Evolutionary conservation across 2,888 invertebrate species (phyloP).

Genomic region (Liposcelis brunnea): DNA sequence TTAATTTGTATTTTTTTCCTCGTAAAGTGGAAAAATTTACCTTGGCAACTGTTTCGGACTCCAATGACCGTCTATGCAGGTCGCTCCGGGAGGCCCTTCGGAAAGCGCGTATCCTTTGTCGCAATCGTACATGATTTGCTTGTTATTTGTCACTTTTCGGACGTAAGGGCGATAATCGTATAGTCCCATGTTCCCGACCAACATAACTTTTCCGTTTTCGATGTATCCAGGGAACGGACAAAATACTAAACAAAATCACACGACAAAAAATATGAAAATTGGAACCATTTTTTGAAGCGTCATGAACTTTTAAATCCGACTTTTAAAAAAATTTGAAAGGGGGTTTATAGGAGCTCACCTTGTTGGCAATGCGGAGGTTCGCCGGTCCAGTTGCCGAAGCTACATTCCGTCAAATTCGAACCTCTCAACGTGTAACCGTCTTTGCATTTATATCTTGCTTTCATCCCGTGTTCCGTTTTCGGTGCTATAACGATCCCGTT

Average conservation of each 20-base stretch:
- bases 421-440: conserved; percentile 75
- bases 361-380: conserved; percentile 72
- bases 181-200: conserved; percentile 89
- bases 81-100: conserved; percentile 82
- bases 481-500: conserved; percentile 95
- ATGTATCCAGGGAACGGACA: conserved; percentile 87
- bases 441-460: conserved; percentile 81
- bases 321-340: too few species aligned
- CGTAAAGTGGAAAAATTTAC: conserved; percentile 24
- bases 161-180: conserved; percentile 93
- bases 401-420: conserved; percentile 65
- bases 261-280: background rate
- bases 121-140: conserved; percentile 92
- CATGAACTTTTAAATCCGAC: too few species aligned
- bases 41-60: conserved; percentile 73
- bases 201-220: conserved; percentile 71
- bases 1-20: too few species aligned
- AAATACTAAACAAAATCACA: conserved; percentile 39
- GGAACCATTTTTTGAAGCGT: too few species aligned
- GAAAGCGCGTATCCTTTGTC: conserved; percentile 76
- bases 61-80: conserved; percentile 89
- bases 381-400: conserved; percentile 90
- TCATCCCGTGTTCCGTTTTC: conserved; percentile 93
- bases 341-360: conserved; percentile 31
- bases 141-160: conserved; percentile 73